Base-by-base conservation (phyloP, 23 tunicate genomes). In the Trididemnum nubilum region DNA sequence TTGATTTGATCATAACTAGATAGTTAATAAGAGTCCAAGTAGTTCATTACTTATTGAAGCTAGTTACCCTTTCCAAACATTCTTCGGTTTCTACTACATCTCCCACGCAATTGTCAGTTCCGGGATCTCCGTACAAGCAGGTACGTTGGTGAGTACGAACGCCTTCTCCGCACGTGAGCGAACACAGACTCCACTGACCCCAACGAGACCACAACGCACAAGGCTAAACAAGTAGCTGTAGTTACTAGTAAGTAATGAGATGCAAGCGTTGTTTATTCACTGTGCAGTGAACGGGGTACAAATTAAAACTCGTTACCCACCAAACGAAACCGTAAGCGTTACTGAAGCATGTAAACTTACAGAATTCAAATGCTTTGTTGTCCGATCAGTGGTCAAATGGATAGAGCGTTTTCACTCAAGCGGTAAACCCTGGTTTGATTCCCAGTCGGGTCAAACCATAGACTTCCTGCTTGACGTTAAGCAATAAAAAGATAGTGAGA, bases 151-250 rank as follows among this genome's bases (percentile, higher is more conserved):
- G 86, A 29, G 76, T 36, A 7, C 92, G 44, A 32, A 73, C 60
- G 31, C 92, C 92, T 0, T 25, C 57, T 26, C 86, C 86, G 49
- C 92, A 87, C 0, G 86, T 36, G 3, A 34, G 31, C 5, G 86
- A 72, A 32, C 92, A 87, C 3, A 33, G 64, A 15, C 82, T 36
- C 96, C 96, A 90, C 19, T 72, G 64, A 18, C 82, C 85, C 96
- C 96, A 90, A 19, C 69, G 35, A 1, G 83, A 76, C 96, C 96
- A 90, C 39, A 57, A 22, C 18, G 96, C 83, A 54, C 96, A 90
- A 1, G 51, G 75, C 94, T 89, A 57, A 34, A 70, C 7, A 70
- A 9, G n/a, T n/a, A n/a, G n/a, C n/a, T n/a, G n/a, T n/a, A n/a
- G n/a, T 15, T 15, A 19, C 19, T n/a, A n/a, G n/a, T n/a, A n/a